These are phyloP conservation scores for Blastobasis lacticolella DNA, from an alignment of 2,888 invertebrate genomes.

Conservation along the genomic window DNA sequence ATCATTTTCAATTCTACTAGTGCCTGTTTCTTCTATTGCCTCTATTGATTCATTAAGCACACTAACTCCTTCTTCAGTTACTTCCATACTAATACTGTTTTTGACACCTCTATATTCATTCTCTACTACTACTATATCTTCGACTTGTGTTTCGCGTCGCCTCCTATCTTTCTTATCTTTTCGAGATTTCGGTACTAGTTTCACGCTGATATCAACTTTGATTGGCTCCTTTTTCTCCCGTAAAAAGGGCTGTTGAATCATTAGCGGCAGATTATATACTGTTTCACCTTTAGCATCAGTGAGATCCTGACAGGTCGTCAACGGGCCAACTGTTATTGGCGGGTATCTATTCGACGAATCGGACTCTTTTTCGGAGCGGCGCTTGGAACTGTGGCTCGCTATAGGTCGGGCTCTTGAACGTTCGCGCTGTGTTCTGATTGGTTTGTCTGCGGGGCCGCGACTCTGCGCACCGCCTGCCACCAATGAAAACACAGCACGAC, in stretches of 20 bases:
- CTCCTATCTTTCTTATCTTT: slow-evolving; percentile 51
- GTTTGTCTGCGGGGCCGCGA: slow-evolving; percentile 70
- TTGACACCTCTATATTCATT: slow-evolving; percentile 48
- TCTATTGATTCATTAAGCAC: slow-evolving; percentile 52
- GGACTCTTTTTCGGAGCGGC: slow-evolving; percentile 72
- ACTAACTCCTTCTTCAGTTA: slow-evolving; percentile 48
- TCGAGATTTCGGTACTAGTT: slow-evolving; percentile 78
- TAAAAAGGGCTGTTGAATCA: slow-evolving; percentile 76
- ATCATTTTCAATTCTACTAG: slow-evolving; percentile 9
- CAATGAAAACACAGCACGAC: slow-evolving; percentile 75
- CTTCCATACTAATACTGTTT: slow-evolving; percentile 64
- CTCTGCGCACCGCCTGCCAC: slow-evolving; percentile 73
- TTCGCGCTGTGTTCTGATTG: slow-evolving; percentile 75
- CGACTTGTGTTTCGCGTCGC: slow-evolving; percentile 41
- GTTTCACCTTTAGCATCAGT: slow-evolving; percentile 52
- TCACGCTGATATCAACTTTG: slow-evolving; percentile 85
- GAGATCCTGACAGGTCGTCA: slow-evolving; percentile 72
- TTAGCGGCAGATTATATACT: slow-evolving; percentile 63
- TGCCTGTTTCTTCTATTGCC: slow-evolving; percentile 26
- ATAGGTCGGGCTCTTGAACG: slow-evolving; percentile 49
- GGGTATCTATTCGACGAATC: slow-evolving; percentile 72
- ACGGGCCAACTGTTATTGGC: slow-evolving; percentile 63
- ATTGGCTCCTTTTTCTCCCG: slow-evolving; percentile 80
- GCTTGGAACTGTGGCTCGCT: slow-evolving; percentile 56
- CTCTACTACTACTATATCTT: slow-evolving; percentile 35